Base-by-base conservation (phyloP, 2,888 invertebrate genomes). In the Morpho deidamia region DNA sequence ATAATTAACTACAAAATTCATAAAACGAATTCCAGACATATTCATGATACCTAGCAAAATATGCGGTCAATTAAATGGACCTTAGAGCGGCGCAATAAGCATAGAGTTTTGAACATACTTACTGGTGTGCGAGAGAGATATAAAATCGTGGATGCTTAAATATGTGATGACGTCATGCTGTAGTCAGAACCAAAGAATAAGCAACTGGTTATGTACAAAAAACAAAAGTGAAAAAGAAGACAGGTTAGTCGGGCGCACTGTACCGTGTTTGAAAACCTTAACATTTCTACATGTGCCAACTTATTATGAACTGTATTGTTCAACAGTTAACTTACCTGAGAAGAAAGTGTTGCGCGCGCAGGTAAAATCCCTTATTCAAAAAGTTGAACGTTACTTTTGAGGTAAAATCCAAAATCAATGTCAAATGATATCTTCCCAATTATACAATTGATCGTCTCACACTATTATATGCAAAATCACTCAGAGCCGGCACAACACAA, bases 261-360 rank as follows among this genome's bases (percentile, higher is more conserved):
- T 9, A 46, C 12, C 11, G 7, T 46, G 11, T 45, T 45, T 7
- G 32, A 42, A 39, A 35, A 23, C 35, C 33, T 39, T 53, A 48
- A 45, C n/a, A 7, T 47, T 42, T n/a, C 41, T 14, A 12, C 35
- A 37, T 37, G 42, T 32, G 43, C 44, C 32, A 33, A 23, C 23
- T n/a, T 40, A 47, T 32, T 10, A 32, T 37, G 12, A 47, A 44
- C 33, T 48, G 41, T 9, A 47, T n/a, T 54, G 11, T 47, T 51
- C 5, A 53, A 7, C 39, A 10, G 12, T 43, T 33, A 43, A 74
- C 83, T 80, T 69, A 89, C 89, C 89, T 89, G 81, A 78, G 76
- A 76, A 54, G 45, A 75, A 80, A 83, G 78, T 69, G 78, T 72
- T 89, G 88, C 88, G 88, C 88, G 89, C 88, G 88, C 88, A 89